Conservation (phyloP, 2,888 invertebrate genomes). For the Leucania comma region DNA sequence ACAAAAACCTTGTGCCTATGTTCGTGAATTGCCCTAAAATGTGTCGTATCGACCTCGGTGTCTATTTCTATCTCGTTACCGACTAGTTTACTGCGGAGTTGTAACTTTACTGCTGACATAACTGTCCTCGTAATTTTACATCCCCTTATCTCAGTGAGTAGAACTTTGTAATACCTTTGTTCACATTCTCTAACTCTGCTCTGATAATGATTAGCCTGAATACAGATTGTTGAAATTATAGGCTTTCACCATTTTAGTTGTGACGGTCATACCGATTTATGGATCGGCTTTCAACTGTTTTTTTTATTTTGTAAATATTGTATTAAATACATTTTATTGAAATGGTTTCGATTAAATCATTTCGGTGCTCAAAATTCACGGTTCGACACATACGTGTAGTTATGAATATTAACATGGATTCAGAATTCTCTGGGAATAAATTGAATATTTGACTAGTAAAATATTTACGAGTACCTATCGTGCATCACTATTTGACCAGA, state of each 20-base stretch:
- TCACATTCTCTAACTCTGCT: slow-evolving; percentile 73
- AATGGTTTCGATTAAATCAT: slow-evolving; percentile 38
- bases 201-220: slow-evolving; percentile 77
- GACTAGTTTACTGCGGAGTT: slow-evolving; percentile 74
- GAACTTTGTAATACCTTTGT: slow-evolving; percentile 85
- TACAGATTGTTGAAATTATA: slow-evolving; percentile 71
- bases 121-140: slow-evolving; percentile 86
- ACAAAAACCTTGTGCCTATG: slow-evolving; percentile 42
- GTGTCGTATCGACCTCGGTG: slow-evolving; percentile 38
- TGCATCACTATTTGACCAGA: not conserved
- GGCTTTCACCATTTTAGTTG: slow-evolving; percentile 59
- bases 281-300: not conserved
- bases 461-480: not conserved
- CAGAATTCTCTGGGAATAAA: slow-evolving; percentile 6
- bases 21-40: slow-evolving; percentile 58
- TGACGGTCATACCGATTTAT: slow-evolving; percentile 31
- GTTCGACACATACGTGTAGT: slow-evolving; percentile 22
- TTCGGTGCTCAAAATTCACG: slow-evolving; percentile 27
- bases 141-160: slow-evolving; percentile 87
- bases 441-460: not conserved
- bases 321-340: slow-evolving; percentile 17
- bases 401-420: slow-evolving; percentile 26
- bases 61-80: slow-evolving; percentile 71
- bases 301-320: slow-evolving; percentile 19
- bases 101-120: slow-evolving; percentile 81